Evolutionary conservation across 1,140 invertebrate species (phyloP), one percentile per base, ranked within the genome.

Genomic region (Lepidurus couesii): DNA sequence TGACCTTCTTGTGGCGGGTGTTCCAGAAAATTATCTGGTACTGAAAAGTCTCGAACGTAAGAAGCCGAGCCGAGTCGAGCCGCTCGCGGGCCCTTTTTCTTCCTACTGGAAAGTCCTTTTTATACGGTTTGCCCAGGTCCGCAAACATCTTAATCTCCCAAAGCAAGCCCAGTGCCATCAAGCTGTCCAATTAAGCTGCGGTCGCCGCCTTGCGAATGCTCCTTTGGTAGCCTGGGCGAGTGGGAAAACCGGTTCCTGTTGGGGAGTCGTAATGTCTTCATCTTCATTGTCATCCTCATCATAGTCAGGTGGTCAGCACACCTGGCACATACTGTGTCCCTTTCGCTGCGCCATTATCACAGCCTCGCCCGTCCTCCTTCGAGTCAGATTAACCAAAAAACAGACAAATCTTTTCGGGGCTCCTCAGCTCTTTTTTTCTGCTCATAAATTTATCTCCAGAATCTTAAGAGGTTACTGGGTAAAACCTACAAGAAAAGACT

Each of bases 81-180:
- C 3, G 34, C 2, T 34, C 34, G 34, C 34, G 34, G 3, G 34
- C 34, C 45, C 45, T 47, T 47, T 65, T 65, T 21, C 13, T 21
- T n/a, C 53, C 53, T 3, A n/a, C 6, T 65, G 16, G 10, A 47
- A 10, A 65, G 53, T 16, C 21, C 53, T 21, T 65, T 65, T 65
- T 65, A 9, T 65, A 65, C 53, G 53, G 53, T 65, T 13, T 21
- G 53, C 53, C 34, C 53, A 65, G 53, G 53, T 65, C 53, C 53
- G 53, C 53, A 65, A 65, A 65, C 53, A 65, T 65, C 53, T 65
- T 65, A 65, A 65, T 65, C 53, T 65, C 53, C n/a, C 53, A 65
- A 34, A 65, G 53, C 53, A 65, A 65, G 53, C 53, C 53, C 53
- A 65, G 53, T 65, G 53, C 53, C 53, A 65, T 65, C 53, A 65